phyloP scores from a whole-genome alignment of 2,797 vertebrate species.

The Babyrousa celebensis region DNA sequence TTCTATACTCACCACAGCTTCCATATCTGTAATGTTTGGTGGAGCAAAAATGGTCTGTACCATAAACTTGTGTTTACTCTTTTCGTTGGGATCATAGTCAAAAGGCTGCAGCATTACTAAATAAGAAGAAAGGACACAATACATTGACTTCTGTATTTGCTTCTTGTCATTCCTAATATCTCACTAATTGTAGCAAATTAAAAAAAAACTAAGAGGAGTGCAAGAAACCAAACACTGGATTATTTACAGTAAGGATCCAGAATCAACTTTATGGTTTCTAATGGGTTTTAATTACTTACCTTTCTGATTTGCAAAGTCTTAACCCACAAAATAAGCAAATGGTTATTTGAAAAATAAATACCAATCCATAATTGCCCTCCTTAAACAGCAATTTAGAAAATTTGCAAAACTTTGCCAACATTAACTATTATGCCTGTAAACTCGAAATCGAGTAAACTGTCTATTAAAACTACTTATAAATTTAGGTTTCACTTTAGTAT shows the following conservation, averaged over 20 bases:
- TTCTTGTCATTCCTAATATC: background rate
- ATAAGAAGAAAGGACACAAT: conserved; percentile 78
- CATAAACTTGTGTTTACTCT: conserved; percentile 99
- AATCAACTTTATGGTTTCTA: conserved; percentile 43
- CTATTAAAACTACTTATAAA: conserved; percentile 36
- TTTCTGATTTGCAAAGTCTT: conserved; percentile 47
- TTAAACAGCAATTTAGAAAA: background rate
- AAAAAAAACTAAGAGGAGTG: conserved; percentile 37
- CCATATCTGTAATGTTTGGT: conserved; percentile 96
- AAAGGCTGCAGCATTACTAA: conserved; percentile 99
- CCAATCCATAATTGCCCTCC: background rate
- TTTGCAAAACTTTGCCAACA: conserved; percentile 56
- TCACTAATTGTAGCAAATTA: background rate
- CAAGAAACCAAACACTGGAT: conserved; percentile 47
- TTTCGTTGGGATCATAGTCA: conserved; percentile 99
- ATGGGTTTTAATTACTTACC: conserved; percentile 32
- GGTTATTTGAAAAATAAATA: background rate
- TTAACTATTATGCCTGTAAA: background rate
- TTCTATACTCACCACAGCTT: conserved; percentile 95
- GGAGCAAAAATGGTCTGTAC: conserved; percentile 99
- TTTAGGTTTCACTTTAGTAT: conserved; percentile 43
- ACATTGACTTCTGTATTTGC: conserved; percentile 28
- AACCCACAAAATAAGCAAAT: conserved; percentile 45
- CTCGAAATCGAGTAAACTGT: conserved; percentile 4
- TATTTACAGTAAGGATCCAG: conserved; percentile 17